phyloP scores from a whole-genome alignment of 2,888 invertebrate genomes.

The Eupeodes luniger region DNA sequence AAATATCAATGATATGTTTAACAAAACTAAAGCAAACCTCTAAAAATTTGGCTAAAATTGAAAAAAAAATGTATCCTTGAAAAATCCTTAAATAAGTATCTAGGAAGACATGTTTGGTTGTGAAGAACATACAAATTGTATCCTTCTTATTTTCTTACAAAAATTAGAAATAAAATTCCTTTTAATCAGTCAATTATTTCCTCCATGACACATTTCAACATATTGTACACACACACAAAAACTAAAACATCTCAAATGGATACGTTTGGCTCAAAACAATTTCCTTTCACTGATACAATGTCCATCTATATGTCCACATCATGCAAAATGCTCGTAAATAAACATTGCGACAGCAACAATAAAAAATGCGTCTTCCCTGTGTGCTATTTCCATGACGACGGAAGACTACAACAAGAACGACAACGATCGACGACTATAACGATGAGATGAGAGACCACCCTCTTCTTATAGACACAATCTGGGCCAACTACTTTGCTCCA shows the following conservation, averaged over 20 bases:
- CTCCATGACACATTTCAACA: constrained; percentile 31
- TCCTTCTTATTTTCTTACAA: not conserved
- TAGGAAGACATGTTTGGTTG: too few relatives aligned
- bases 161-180: constrained; percentile 4
- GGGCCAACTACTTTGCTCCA: constrained; percentile 69
- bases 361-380: constrained; percentile 39
- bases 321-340: constrained; percentile 67
- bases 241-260: constrained; percentile 23
- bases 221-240: not conserved
- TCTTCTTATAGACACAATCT: constrained; percentile 61
- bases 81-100: too few relatives aligned
- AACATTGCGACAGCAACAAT: constrained; percentile 33
- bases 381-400: too few relatives aligned
- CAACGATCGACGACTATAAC: not conserved
- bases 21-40: too few relatives aligned
- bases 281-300: constrained; percentile 54
- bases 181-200: constrained; percentile 55
- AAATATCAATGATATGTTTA: too few relatives aligned
- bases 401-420: not conserved
- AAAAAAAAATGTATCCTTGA: not conserved
- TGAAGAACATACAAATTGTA: too few relatives aligned
- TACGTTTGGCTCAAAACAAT: constrained; percentile 56
- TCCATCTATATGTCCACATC: constrained; percentile 58
- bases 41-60: too few relatives aligned
- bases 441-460: constrained; percentile 60